Percentiles rank a stretch among this genome's conserved stretches.
Evolutionary conservation across 2,888 invertebrate species (phyloP).

Genomic region (Gortyna flavago): DNA sequence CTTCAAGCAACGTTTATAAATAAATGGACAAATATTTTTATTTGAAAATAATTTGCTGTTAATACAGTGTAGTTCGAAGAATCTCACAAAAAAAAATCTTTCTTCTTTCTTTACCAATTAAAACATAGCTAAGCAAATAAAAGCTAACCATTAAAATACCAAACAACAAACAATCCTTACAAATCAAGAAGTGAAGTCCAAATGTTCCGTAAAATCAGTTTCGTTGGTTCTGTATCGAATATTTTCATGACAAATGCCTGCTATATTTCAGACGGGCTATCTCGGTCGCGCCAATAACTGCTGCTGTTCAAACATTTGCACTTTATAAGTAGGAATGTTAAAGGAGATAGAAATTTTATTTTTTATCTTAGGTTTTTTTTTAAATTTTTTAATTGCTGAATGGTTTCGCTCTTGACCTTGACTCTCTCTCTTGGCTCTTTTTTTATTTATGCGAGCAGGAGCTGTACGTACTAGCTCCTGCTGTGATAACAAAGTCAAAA

Average conservation of each 20-base stretch:
- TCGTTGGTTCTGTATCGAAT: constrained; percentile 49
- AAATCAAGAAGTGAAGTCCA: constrained; percentile 47
- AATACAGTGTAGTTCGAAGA: background rate
- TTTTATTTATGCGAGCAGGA: no score
- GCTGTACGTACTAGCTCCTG: background rate
- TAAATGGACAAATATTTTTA: no score
- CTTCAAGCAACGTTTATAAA: no score
- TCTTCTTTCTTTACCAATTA: background rate
- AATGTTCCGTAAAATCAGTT: constrained; percentile 56
- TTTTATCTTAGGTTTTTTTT: background rate
- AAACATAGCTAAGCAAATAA: constrained; percentile 1
- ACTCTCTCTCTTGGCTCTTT: no score
- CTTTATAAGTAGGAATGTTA: constrained; percentile 4
- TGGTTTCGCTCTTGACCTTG: no score
- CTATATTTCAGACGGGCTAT: constrained; percentile 45
- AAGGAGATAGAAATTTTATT: background rate
- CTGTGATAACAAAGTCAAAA: background rate
- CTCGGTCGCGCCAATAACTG: constrained; percentile 38
- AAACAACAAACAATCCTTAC: constrained; percentile 24
- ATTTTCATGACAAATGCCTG: constrained; percentile 53
- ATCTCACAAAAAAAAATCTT: background rate
- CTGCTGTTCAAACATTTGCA: constrained; percentile 6
- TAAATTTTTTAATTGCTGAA: no score
- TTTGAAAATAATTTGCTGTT: background rate
- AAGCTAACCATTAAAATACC: constrained; percentile 6